Conservation (phyloP, 1,140 invertebrate genomes). For the Neodiprion fabricii region DNA sequence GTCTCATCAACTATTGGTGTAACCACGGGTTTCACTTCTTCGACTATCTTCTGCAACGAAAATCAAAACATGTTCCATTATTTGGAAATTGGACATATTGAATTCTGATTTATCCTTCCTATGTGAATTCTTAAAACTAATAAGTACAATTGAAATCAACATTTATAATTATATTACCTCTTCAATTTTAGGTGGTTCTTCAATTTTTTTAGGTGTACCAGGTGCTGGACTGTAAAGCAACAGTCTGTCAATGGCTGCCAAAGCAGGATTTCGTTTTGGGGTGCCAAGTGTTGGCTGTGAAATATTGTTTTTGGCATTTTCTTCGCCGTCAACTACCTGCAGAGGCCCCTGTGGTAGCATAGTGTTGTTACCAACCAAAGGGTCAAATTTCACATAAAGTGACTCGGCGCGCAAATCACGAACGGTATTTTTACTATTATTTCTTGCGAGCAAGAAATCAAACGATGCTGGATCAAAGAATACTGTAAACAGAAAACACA, state of each 20-base stretch:
- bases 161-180: constrained; percentile 33
- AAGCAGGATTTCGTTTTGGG: constrained; percentile 50
- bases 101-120: no score
- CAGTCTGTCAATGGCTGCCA: constrained; percentile 59
- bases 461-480: constrained; percentile 53
- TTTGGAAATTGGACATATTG: no score
- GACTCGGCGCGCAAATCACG: constrained; percentile 63
- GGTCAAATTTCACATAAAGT: constrained; percentile 69
- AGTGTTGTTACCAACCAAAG: constrained; percentile 57
- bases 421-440: constrained; percentile 31
- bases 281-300: constrained; percentile 36
- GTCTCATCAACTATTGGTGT: constrained; percentile 43
- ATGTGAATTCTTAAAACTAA: no score
- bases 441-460: constrained; percentile 49
- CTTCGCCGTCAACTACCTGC: constrained; percentile 38
- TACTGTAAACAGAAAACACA: constrained; percentile 42
- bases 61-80: background rate
- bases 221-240: constrained; percentile 49
- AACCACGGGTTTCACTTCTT: constrained; percentile 39
- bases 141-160: no score
- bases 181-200: constrained; percentile 36
- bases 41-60: constrained; percentile 11
- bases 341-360: constrained; percentile 55
- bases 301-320: constrained; percentile 43
- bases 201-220: constrained; percentile 35